Conservation (phyloP, 2,888 invertebrate genomes). For the Diplazon laetatorius region DNA sequence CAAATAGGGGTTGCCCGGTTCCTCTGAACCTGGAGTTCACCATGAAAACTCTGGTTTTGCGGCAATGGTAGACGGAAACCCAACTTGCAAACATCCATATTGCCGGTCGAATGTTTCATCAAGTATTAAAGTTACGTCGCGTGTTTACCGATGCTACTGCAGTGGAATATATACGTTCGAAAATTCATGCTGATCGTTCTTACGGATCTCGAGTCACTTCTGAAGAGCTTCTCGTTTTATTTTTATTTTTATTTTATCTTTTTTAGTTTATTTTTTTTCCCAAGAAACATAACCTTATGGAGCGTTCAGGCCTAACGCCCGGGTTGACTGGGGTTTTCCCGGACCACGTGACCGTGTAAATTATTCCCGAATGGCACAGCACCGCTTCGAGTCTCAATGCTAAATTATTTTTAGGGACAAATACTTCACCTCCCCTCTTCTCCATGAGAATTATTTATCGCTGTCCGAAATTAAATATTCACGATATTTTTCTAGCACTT, state of each 20-base stretch:
- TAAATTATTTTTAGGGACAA: constrained; percentile 61
- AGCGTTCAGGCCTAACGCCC: constrained; percentile 68
- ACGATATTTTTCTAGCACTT: constrained; percentile 66
- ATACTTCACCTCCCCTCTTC: constrained; percentile 28
- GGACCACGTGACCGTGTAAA: constrained; percentile 60
- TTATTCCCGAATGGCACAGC: constrained; percentile 57
- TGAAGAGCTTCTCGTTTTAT: constrained; percentile 76
- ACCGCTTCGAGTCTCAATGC: constrained; percentile 29
- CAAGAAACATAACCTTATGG: constrained; percentile 72
- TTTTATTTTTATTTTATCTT: too few species aligned
- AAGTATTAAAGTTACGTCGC: constrained; percentile 79
- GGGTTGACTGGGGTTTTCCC: constrained; percentile 40
- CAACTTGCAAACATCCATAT: constrained; percentile 73
- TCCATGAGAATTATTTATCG: constrained; percentile 62
- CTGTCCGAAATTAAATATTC: constrained; percentile 60
- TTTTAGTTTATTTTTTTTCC: too few species aligned
- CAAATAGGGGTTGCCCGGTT: constrained; percentile 47
- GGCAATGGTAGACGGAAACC: constrained; percentile 68
- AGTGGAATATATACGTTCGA: constrained; percentile 72
- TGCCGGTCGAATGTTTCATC: constrained; percentile 80
- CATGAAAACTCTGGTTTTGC: constrained; percentile 44
- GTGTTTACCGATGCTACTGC: constrained; percentile 67
- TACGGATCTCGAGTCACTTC: constrained; percentile 72
- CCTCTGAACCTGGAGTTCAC: constrained; percentile 30
- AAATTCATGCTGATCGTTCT: constrained; percentile 78